A percentile compares a stretch with the other conserved stretches of the same genome.
Conservation (phyloP, 2,888 invertebrate genomes). For the Brenthis daphne region DNA sequence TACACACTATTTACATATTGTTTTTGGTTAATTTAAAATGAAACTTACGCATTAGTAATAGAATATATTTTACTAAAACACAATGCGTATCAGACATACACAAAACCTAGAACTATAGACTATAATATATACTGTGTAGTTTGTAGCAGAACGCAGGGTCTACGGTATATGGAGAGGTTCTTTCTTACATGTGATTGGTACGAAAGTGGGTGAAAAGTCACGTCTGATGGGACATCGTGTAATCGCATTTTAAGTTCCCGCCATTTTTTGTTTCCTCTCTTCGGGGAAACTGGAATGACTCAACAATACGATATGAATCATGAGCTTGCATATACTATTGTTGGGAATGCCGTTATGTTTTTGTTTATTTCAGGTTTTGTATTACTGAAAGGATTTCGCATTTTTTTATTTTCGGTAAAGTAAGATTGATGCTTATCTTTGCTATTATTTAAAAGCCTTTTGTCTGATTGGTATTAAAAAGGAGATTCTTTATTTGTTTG, state of each 20-base stretch:
- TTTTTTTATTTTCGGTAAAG: slow-evolving; percentile 12
- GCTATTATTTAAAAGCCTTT: neutral
- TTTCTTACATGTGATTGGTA: slow-evolving; percentile 62
- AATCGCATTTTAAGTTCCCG: slow-evolving; percentile 51
- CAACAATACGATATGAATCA: slow-evolving; percentile 30
- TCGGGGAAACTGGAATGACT: slow-evolving; percentile 23
- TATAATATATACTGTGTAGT: too few relatives aligned
- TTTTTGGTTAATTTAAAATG: slow-evolving; percentile 22
- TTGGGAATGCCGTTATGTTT: slow-evolving; percentile 23
- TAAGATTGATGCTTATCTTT: slow-evolving; percentile 19
- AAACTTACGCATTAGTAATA: slow-evolving; percentile 31
- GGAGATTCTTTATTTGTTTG: too few relatives aligned
- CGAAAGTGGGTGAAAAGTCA: slow-evolving; percentile 58
- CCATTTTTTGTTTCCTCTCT: slow-evolving; percentile 40
- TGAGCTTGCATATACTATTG: slow-evolving; percentile 26
- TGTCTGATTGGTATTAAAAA: too few relatives aligned
- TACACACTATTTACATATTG: too few relatives aligned
- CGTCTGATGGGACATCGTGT: slow-evolving; percentile 49
- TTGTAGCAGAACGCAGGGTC: neutral
- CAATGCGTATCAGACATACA: slow-evolving; percentile 41
- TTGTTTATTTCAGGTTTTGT: slow-evolving; percentile 22
- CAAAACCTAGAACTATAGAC: slow-evolving; percentile 38
- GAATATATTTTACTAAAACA: slow-evolving; percentile 33
- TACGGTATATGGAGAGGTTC: slow-evolving; percentile 43
- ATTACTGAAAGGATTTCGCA: slow-evolving; percentile 15